phyloP scores from a whole-genome alignment of 2,797 vertebrate genomes.

The Sebastes flavidus region DNA sequence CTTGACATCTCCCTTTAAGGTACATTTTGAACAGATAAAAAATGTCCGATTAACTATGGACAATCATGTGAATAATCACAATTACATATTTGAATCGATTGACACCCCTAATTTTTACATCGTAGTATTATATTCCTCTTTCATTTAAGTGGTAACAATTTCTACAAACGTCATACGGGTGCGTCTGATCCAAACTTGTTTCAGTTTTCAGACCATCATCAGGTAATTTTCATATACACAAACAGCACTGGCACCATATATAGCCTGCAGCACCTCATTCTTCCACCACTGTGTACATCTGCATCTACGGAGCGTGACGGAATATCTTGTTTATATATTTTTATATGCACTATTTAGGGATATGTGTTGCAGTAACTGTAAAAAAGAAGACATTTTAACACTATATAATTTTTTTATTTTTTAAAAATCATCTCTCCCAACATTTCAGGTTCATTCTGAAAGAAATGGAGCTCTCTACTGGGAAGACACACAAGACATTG shows the following conservation, averaged over 20 bases:
- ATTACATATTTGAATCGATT: too few relatives aligned
- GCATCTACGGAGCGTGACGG: neutral
- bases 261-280: neutral
- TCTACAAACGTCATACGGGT: neutral
- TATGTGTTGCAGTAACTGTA: neutral
- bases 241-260: neutral
- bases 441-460: conserved; percentile 23
- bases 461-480: conserved; percentile 7
- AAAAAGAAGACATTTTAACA: neutral
- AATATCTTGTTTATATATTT: neutral
- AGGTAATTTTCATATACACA: neutral
- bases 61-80: too few relatives aligned
- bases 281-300: too few relatives aligned
- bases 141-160: neutral
- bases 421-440: neutral
- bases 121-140: too few relatives aligned
- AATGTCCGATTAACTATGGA: too few relatives aligned
- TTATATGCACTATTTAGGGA: neutral
- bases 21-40: too few relatives aligned
- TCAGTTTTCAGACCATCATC: neutral
- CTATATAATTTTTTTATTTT: neutral
- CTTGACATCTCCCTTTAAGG: too few relatives aligned
- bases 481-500: conserved; percentile 16
- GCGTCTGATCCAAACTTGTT: neutral
- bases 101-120: too few relatives aligned